phyloP scores from a whole-genome alignment of 2,888 invertebrate genomes.

The Hedychridium roseum region DNA sequence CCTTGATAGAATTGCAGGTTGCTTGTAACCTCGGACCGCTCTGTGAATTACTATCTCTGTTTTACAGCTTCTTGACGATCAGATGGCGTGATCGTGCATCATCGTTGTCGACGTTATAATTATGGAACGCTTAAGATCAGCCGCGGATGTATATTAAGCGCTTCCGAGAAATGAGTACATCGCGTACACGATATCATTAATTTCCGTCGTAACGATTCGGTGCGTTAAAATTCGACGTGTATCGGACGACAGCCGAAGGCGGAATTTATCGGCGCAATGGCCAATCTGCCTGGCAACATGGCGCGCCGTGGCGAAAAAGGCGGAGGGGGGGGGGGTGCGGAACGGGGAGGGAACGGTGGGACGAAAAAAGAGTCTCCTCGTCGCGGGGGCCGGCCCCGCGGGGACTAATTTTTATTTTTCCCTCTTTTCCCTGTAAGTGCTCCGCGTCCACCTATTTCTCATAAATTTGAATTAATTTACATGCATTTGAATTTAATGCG shows the following conservation, averaged over 20 bases:
- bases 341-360: conserved; percentile 22
- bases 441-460: conserved; percentile 64
- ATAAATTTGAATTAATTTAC: conserved; percentile 65
- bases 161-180: conserved; percentile 17
- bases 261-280: conserved; percentile 41
- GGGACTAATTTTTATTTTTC: conserved; percentile 64
- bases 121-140: too few species aligned
- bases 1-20: too few species aligned
- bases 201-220: conserved; percentile 35
- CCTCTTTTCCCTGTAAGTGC: conserved; percentile 62
- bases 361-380: conserved; percentile 54
- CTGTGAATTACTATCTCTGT: too few species aligned
- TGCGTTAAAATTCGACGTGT: conserved; percentile 42
- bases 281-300: conserved; percentile 46
- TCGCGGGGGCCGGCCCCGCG: conserved; percentile 55
- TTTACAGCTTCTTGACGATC: too few species aligned
- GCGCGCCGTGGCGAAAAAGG: conserved; percentile 42
- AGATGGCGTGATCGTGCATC: too few species aligned
- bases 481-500: conserved; percentile 65
- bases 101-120: too few species aligned
- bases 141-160: too few species aligned
- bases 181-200: conserved; percentile 37
- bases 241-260: conserved; percentile 37
- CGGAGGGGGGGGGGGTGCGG: conserved; percentile 8
- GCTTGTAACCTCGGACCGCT: too few species aligned